A percentile compares a stretch with the other conserved stretches of the same genome.
Conservation (phyloP, 2,113 vertebrate genomes). For the Crotalus helleri region DNA sequence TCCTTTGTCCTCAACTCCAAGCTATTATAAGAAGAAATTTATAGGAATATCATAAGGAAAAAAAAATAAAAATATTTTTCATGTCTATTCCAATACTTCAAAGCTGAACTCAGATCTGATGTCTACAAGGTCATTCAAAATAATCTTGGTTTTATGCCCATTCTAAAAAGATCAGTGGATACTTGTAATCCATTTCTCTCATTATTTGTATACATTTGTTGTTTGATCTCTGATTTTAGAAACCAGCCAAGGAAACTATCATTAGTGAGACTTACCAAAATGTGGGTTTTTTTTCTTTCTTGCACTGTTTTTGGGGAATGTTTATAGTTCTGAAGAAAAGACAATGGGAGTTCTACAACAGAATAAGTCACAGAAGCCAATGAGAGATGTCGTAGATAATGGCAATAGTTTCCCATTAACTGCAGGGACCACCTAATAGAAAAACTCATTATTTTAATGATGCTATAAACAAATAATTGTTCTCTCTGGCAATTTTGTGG, state of each 20-base stretch:
- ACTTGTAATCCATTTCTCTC: conserved; percentile 3
- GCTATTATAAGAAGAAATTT: not conserved
- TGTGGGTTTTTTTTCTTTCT: not conserved
- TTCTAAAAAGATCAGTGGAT: not conserved
- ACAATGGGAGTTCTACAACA: conserved; percentile 24
- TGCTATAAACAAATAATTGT: not conserved
- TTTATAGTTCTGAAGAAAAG: not conserved
- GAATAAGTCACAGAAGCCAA: conserved; percentile 39
- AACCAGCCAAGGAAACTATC: conserved; percentile 5
- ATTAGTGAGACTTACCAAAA: not conserved
- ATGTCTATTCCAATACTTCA: not conserved
- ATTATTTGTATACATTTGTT: conserved; percentile 14
- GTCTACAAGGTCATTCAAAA: not conserved
- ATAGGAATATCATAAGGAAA: not conserved
- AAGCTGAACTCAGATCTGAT: not conserved
- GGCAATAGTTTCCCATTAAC: conserved; percentile 43
- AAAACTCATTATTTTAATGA: conserved; percentile 31
- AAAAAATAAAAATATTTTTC: conserved; percentile 10
- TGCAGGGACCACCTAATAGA: conserved; percentile 36
- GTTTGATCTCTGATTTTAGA: conserved; percentile 39
- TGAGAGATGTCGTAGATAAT: not conserved
- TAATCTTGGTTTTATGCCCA: not conserved
- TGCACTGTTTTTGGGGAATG: conserved; percentile 12
- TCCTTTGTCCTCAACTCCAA: not conserved
- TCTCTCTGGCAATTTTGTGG: conserved; percentile 9